A percentile compares a stretch with the other conserved stretches of the same genome.
These are phyloP conservation scores for Pristionchus japonicus DNA, from an alignment of 2,888 invertebrate species.

Conservation along the genomic window DNA sequence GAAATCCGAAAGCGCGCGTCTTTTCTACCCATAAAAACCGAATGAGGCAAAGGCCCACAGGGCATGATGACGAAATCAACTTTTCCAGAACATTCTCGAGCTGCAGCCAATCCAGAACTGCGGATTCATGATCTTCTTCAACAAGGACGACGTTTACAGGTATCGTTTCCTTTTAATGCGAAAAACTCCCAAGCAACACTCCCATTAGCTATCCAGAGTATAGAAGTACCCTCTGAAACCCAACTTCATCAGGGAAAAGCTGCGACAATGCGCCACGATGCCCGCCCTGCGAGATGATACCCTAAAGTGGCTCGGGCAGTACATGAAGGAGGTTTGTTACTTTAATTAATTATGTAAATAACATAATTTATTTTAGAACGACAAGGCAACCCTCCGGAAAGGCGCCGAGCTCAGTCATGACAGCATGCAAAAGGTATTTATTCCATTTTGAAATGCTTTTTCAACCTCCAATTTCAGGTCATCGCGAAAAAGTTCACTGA, in stretches of 20 bases:
- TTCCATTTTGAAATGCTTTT: neutral
- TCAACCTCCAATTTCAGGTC: neutral
- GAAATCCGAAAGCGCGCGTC: neutral
- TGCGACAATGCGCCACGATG: conserved; percentile 48
- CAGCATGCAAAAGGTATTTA: conserved; percentile 51
- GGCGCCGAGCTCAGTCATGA: conserved; percentile 35
- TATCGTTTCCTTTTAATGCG: too few relatives aligned
- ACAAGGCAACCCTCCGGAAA: conserved; percentile 23
- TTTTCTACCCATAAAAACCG: neutral
- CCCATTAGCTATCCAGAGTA: conserved; percentile 5
- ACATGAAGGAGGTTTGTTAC: conserved; percentile 36
- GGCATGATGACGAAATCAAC: neutral
- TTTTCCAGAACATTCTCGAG: conserved; percentile 59
- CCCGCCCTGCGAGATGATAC: neutral
- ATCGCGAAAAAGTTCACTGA: conserved; percentile 57
- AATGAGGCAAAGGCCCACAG: too few relatives aligned
- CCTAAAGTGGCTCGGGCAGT: conserved; percentile 19
- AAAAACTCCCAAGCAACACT: neutral
- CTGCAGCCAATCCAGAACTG: conserved; percentile 63
- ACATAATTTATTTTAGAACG: neutral
- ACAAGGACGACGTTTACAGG: conserved; percentile 70
- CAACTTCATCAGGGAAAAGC: conserved; percentile 47
- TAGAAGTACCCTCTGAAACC: neutral
- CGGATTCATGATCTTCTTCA: conserved; percentile 70
- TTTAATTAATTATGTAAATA: neutral